A percentile compares a stretch with the other conserved stretches of the same genome.
Conservation (phyloP, 2,888 invertebrate genomes). For the Tridacna crocea region DNA sequence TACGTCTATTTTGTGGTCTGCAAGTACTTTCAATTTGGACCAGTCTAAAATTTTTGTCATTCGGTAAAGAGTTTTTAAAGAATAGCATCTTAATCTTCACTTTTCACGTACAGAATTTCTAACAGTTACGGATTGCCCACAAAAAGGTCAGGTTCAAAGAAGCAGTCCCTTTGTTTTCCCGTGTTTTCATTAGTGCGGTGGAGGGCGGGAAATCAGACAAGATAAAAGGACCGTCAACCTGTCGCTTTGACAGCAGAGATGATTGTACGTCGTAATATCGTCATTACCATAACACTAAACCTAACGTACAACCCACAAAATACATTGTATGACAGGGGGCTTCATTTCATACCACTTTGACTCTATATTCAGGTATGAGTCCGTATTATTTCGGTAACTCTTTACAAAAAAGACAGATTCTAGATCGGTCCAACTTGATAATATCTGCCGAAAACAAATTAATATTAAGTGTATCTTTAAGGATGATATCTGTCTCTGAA, state of each 20-base stretch:
- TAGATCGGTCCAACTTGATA: no score
- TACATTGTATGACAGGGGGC: no score
- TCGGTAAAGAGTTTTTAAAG: no score
- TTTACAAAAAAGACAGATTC: not conserved
- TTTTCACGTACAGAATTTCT: no score
- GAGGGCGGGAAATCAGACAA: not conserved
- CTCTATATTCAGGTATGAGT: no score
- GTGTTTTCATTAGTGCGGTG: not conserved
- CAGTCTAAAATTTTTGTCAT: no score
- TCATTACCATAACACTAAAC: not conserved
- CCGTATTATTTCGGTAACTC: not conserved
- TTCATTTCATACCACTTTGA: no score
- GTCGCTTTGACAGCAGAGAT: constrained; percentile 1
- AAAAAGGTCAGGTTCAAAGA: not conserved
- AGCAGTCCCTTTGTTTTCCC: constrained; percentile 1
- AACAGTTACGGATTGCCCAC: not conserved
- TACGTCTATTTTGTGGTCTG: no score
- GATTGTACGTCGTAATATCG: constrained; percentile 1
- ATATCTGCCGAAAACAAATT: no score
- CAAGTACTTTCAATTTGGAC: no score
- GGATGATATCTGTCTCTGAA: no score
- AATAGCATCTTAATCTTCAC: no score
- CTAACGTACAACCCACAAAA: not conserved
- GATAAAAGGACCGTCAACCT: constrained; percentile 1
- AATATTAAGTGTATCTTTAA: not conserved